phyloP scores from a whole-genome alignment of 2,797 vertebrate species.

The Spea hammondii region DNA sequence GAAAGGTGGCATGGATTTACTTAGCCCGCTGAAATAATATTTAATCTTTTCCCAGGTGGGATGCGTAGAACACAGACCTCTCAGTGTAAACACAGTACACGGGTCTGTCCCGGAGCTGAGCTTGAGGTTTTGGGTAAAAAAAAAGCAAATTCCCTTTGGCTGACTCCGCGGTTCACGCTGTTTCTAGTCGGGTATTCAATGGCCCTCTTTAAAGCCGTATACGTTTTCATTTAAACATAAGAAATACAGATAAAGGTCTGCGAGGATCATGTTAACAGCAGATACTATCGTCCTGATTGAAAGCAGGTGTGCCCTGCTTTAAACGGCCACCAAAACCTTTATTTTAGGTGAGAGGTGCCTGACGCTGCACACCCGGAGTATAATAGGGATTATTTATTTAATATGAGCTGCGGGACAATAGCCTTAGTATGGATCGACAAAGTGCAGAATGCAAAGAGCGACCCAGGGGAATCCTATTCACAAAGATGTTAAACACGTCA shows the following conservation, averaged over 20 bases:
- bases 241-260: slow-evolving; percentile 41
- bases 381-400: too few species aligned
- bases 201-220: slow-evolving; percentile 50
- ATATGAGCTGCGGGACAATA: too few species aligned
- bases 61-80: slow-evolving; percentile 54
- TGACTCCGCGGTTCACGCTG: slow-evolving; percentile 47
- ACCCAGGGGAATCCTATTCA: too few species aligned
- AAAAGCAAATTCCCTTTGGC: slow-evolving; percentile 46
- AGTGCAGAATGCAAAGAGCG: too few species aligned
- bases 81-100: slow-evolving; percentile 58
- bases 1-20: slow-evolving; percentile 62
- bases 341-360: too few species aligned
- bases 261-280: slow-evolving; percentile 48
- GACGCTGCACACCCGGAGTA: too few species aligned
- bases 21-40: slow-evolving; percentile 61
- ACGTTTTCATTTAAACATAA: slow-evolving; percentile 52
- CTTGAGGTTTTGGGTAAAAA: slow-evolving; percentile 53
- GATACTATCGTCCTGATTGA: slow-evolving; percentile 44
- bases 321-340: neutral
- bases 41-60: slow-evolving; percentile 58
- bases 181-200: slow-evolving; percentile 50
- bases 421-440: too few species aligned
- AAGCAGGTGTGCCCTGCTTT: slow-evolving; percentile 37
- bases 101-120: slow-evolving; percentile 52
- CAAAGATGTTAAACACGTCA: too few species aligned